These are phyloP conservation scores for Engystomops pustulosus DNA, from an alignment of 2,113 vertebrate genomes.

Conservation along the genomic window DNA sequence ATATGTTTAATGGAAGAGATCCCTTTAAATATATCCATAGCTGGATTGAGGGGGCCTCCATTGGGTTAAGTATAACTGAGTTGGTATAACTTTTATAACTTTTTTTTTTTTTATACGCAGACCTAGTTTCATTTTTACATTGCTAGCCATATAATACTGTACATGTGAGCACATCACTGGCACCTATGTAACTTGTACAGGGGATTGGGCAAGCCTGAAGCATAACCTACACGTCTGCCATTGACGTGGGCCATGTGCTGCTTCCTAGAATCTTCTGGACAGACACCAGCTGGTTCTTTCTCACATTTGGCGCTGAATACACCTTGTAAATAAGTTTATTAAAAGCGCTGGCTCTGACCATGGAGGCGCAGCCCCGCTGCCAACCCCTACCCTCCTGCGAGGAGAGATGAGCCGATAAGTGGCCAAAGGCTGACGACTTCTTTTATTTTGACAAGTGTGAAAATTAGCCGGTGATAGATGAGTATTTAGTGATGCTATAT, in stretches of 20 bases:
- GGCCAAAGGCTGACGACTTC: not conserved
- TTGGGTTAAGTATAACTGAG: too few relatives aligned
- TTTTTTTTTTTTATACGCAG: not conserved
- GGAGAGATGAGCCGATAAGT: not conserved
- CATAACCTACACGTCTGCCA: not conserved
- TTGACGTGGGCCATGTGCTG: not conserved
- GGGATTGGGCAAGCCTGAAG: not conserved
- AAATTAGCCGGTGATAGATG: not conserved
- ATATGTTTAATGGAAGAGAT: too few relatives aligned
- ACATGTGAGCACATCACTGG: too few relatives aligned
- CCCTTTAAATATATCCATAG: too few relatives aligned
- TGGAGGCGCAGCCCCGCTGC: not conserved
- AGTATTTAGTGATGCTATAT: not conserved
- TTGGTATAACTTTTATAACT: too few relatives aligned
- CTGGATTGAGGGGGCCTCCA: too few relatives aligned
- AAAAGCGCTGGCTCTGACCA: not conserved
- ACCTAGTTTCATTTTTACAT: too few relatives aligned
- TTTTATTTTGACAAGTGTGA: conserved; percentile 5
- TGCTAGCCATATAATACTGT: too few relatives aligned
- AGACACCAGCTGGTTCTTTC: not conserved
- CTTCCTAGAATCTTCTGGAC: not conserved
- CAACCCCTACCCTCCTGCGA: not conserved
- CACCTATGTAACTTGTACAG: not conserved
- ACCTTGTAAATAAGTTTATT: not conserved
- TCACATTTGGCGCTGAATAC: not conserved